phyloP scores from a whole-genome alignment of 2,113 vertebrate genomes.

The Muntiacus muntjak region DNA sequence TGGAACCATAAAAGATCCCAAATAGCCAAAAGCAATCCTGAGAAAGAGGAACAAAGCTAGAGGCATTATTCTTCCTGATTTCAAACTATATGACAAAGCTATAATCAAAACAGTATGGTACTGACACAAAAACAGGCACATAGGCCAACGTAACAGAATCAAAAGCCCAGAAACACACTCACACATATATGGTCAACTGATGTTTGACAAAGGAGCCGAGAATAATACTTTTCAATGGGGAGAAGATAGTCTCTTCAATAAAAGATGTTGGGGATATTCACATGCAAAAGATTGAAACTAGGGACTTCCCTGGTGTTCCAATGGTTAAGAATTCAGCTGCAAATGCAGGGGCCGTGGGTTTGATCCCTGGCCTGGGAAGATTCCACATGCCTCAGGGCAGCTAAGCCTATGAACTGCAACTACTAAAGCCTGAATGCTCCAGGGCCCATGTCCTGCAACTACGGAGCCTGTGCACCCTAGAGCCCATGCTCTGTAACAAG shows the following conservation, averaged over 20 bases:
- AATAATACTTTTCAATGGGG: neutral
- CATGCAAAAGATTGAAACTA: neutral
- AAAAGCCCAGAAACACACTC: neutral
- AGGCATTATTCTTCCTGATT: neutral
- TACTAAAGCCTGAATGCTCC: neutral
- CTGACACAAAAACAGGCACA: neutral
- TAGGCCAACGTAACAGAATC: neutral
- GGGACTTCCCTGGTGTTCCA: neutral
- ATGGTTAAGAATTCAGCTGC: neutral
- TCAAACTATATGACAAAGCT: neutral
- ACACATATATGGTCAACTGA: neutral
- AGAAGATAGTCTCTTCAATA: neutral
- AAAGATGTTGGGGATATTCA: neutral
- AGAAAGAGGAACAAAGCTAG: neutral
- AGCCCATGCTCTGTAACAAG: neutral
- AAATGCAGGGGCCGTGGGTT: neutral
- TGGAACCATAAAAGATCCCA: neutral
- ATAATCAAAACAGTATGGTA: neutral
- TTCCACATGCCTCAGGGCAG: neutral
- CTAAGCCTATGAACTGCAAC: neutral
- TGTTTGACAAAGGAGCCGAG: neutral
- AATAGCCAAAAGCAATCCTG: neutral
- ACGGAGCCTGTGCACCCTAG: neutral
- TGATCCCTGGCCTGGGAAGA: neutral
- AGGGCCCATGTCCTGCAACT: neutral